Conservation (phyloP, 2,888 invertebrate genomes). For the Synanthedon myopaeformis region DNA sequence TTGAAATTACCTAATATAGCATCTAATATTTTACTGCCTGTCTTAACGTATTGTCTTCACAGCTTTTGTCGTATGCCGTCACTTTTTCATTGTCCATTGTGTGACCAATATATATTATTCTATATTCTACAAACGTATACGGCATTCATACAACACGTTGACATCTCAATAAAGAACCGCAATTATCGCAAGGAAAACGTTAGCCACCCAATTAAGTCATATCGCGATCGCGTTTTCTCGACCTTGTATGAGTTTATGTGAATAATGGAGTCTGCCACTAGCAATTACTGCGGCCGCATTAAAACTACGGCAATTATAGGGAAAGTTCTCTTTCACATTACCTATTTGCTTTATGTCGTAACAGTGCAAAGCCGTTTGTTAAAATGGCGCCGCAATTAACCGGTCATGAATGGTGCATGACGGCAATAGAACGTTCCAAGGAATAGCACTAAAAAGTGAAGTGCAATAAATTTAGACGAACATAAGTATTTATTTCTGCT, state of each 20-base stretch:
- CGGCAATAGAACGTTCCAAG: background rate
- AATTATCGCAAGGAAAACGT: too few relatives aligned
- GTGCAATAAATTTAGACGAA: background rate
- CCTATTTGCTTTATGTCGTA: background rate
- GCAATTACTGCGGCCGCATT: background rate
- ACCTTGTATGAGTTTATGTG: background rate
- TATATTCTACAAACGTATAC: too few relatives aligned
- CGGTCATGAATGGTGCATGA: background rate
- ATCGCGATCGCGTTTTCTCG: background rate
- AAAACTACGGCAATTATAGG: background rate
- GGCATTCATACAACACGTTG: too few relatives aligned
- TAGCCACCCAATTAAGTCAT: background rate
- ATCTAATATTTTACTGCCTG: too few relatives aligned
- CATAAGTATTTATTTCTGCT: background rate
- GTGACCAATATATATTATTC: too few relatives aligned
- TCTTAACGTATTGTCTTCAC: too few relatives aligned
- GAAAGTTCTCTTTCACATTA: background rate
- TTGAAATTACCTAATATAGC: too few relatives aligned
- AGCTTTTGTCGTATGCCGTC: too few relatives aligned
- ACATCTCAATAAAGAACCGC: too few relatives aligned
- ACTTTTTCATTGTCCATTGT: too few relatives aligned
- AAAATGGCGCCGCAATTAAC: conserved; percentile 1
- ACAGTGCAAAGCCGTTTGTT: background rate
- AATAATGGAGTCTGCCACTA: background rate
- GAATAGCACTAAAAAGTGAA: background rate